These are phyloP conservation scores for Notospermus geniculatus DNA, from an alignment of 1,140 invertebrate genomes.

Conservation along the genomic window DNA sequence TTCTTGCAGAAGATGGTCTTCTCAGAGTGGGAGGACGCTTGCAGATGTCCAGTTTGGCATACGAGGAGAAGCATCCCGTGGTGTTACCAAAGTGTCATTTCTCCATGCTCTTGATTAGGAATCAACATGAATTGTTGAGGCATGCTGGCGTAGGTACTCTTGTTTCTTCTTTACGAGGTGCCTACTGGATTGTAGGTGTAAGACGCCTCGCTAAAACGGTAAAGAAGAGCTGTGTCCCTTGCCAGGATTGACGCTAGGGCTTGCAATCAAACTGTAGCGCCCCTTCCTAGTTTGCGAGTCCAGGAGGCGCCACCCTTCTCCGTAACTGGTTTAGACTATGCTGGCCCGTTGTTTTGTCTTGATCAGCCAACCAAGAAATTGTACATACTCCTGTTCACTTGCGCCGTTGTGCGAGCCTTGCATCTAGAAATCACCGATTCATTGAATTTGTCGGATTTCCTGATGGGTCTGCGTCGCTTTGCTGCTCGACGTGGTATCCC, in stretches of 20 bases:
- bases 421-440: neutral
- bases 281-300: neutral
- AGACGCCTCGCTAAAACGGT: neutral
- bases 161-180: no score
- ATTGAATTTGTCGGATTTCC: neutral
- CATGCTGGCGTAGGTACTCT: no score
- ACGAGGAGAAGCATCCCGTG: no score
- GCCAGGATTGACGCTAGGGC: neutral
- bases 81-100: no score
- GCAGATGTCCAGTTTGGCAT: no score
- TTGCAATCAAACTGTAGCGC: neutral
- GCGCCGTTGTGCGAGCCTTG: neutral
- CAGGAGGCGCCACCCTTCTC: neutral
- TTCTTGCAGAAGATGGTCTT: no score
- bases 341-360: neutral
- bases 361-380: no score
- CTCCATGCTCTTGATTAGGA: no score
- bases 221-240: neutral
- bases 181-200: neutral
- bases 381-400: neutral
- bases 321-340: neutral
- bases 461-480: neutral
- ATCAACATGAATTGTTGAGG: no score
- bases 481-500: neutral
- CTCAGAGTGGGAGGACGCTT: no score